Percentiles rank a stretch among this genome's conserved stretches.
These are phyloP conservation scores for Chrysocyon brachyurus DNA, from an alignment of 2,797 vertebrate species.

Conservation along the genomic window DNA sequence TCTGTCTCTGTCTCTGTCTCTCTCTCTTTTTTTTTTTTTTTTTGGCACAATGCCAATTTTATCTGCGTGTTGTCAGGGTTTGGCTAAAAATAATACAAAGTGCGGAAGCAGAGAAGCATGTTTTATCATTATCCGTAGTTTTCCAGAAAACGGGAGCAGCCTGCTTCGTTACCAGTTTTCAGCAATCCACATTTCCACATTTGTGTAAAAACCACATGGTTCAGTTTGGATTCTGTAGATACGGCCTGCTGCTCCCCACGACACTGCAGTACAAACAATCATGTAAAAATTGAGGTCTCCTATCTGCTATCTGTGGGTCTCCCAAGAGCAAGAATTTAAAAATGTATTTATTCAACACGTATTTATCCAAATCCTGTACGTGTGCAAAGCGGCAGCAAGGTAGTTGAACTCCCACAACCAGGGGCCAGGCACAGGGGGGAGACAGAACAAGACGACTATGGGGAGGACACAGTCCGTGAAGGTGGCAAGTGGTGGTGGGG, in stretches of 20 bases:
- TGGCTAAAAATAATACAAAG: background rate
- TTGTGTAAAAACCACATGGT: background rate
- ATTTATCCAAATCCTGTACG: background rate
- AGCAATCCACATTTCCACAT: background rate
- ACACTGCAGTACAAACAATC: background rate
- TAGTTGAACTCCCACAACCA: no score
- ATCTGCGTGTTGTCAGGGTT: background rate
- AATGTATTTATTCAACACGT: background rate
- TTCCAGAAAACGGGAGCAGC: background rate
- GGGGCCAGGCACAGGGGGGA: background rate
- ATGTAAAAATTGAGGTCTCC: background rate
- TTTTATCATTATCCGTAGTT: background rate
- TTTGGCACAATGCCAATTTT: background rate
- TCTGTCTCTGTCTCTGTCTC: background rate
- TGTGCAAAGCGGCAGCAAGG: background rate
- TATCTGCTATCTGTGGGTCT: background rate
- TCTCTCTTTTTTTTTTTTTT: no score
- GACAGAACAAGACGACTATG: no score
- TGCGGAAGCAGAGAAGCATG: accelerated
- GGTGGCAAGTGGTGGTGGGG: accelerated
- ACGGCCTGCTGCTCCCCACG: background rate
- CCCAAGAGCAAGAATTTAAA: background rate
- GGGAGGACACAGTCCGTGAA: background rate
- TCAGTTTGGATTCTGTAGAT: background rate
- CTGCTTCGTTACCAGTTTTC: background rate